Evolutionary conservation across 92 coral and sea anemone genomes (phyloP).

Genomic region (Montipora capitata): DNA sequence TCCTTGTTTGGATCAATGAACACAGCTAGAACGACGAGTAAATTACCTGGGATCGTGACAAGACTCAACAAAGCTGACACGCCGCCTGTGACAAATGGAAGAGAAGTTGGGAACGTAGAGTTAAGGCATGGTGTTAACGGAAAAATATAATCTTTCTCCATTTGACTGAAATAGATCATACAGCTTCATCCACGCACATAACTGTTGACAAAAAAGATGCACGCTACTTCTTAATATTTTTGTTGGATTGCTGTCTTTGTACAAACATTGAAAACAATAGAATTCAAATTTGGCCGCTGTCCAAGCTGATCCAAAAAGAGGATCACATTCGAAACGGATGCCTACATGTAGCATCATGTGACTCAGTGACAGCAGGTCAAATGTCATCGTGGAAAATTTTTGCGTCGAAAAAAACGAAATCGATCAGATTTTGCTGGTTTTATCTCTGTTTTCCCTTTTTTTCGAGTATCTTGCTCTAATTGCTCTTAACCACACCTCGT

Average conservation of each 20-base stretch:
- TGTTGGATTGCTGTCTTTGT: neutral
- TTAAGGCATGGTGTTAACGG: slow-evolving; percentile 67
- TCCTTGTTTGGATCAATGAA: slow-evolving; percentile 88
- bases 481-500: too few species aligned
- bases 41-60: slow-evolving; percentile 87
- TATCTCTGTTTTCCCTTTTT: too few species aligned
- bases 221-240: neutral
- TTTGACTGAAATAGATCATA: neutral
- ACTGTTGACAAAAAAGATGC: too few species aligned
- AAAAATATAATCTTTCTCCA: slow-evolving; percentile 19
- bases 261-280: slow-evolving; percentile 6
- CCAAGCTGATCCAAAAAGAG: neutral
- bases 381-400: too few species aligned
- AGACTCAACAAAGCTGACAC: slow-evolving; percentile 80
- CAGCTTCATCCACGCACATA: too few species aligned
- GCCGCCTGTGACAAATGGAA: slow-evolving; percentile 87
- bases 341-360: too few species aligned
- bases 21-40: slow-evolving; percentile 85
- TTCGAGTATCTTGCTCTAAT: too few species aligned
- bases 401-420: too few species aligned
- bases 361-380: too few species aligned
- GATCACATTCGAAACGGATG: too few species aligned
- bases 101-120: slow-evolving; percentile 69
- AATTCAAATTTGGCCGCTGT: neutral
- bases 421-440: too few species aligned